These are phyloP conservation scores for Ceratina japonica DNA, from an alignment of 1,140 invertebrate genomes.

Conservation along the genomic window DNA sequence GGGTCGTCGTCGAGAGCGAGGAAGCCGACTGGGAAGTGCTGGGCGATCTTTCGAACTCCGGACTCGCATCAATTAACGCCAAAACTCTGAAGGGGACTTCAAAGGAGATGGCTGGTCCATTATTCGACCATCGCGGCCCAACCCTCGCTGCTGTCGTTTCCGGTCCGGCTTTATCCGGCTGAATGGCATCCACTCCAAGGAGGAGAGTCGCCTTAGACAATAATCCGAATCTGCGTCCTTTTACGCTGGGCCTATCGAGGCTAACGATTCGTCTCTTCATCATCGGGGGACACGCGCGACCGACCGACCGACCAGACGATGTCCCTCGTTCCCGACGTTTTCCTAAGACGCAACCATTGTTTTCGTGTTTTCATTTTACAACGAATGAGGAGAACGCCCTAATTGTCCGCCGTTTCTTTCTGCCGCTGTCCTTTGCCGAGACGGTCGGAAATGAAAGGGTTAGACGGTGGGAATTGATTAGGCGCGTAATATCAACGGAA, in stretches of 20 bases:
- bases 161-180: conserved; percentile 46
- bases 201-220: conserved; percentile 44
- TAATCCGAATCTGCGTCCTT: conserved; percentile 56
- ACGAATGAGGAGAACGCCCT: background rate
- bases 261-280: conserved; percentile 33
- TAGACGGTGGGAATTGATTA: no score
- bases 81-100: conserved; percentile 70
- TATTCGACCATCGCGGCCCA: conserved; percentile 52
- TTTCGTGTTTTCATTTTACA: background rate
- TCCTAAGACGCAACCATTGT: background rate
- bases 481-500: no score
- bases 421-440: background rate
- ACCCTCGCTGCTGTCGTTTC: conserved; percentile 44
- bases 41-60: conserved; percentile 66
- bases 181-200: conserved; percentile 46
- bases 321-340: background rate
- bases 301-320: background rate
- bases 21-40: conserved; percentile 57
- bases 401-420: conserved; percentile 4
- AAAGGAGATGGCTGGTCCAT: conserved; percentile 61
- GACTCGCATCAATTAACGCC: conserved; percentile 74
- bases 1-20: conserved; percentile 40
- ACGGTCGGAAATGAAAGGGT: background rate
- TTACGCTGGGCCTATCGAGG: conserved; percentile 21
- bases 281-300: background rate